These are phyloP conservation scores for Smutsia gigantea DNA, from an alignment of 2,797 vertebrate genomes.

Conservation along the genomic window DNA sequence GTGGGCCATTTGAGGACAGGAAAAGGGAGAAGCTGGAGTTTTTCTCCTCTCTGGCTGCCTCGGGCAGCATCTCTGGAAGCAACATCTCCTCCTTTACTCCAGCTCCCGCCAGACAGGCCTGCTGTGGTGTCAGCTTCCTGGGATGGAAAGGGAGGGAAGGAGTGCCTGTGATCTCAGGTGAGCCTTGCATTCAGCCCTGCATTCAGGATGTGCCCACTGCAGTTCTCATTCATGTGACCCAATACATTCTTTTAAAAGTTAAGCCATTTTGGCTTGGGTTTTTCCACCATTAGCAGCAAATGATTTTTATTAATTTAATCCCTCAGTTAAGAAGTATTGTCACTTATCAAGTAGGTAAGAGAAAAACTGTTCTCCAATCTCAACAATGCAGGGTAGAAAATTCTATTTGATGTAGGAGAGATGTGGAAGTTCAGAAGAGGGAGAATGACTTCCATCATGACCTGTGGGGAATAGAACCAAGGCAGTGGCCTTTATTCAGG, in stretches of 20 bases:
- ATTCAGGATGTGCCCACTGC: not conserved
- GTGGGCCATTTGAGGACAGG: not conserved
- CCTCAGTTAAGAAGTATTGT: not conserved
- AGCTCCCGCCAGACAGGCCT: not conserved
- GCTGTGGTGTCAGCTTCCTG: slow-evolving; percentile 35
- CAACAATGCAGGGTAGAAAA: not conserved
- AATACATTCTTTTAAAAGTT: not conserved
- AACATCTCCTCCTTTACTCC: not conserved
- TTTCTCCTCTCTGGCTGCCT: not conserved
- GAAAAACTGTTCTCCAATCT: not conserved
- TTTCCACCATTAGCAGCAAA: not conserved
- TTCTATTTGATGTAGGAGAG: not conserved
- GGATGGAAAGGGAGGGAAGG: not conserved
- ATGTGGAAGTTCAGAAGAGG: not conserved
- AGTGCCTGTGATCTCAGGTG: not conserved
- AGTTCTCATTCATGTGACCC: not conserved
- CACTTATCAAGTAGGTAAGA: not conserved
- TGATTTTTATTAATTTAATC: not conserved
- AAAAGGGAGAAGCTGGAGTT: not conserved
- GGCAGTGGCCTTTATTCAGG: not conserved
- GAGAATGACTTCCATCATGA: not conserved
- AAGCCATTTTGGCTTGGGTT: not conserved
- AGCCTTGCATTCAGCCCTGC: not conserved
- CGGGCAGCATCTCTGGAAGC: not conserved
- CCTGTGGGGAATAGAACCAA: not conserved